phyloP scores from a whole-genome alignment of 2,797 vertebrate genomes.

The Vespertilio murinus region DNA sequence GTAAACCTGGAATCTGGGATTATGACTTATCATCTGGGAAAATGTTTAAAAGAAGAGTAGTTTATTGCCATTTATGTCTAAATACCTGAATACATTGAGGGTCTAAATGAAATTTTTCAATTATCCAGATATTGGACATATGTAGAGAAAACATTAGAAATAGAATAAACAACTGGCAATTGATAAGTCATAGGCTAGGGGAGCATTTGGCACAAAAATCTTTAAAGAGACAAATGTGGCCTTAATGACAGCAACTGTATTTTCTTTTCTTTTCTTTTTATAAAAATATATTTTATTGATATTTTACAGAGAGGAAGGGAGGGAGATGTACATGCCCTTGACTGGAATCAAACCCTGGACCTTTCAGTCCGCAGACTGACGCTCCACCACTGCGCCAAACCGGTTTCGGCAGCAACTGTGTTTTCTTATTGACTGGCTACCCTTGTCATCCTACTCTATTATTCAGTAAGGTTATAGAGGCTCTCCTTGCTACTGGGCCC shows the following conservation, averaged over 20 bases:
- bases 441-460: neutral
- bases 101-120: neutral
- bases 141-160: neutral
- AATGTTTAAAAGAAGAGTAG: neutral
- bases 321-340: too few relatives aligned
- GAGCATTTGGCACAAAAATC: neutral
- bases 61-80: constrained; percentile 45
- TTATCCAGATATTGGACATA: constrained; percentile 40
- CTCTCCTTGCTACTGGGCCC: neutral
- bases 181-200: neutral
- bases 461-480: neutral
- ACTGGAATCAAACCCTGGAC: too few relatives aligned
- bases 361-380: too few relatives aligned
- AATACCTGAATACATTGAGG: neutral
- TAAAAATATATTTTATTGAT: too few relatives aligned
- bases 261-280: too few relatives aligned
- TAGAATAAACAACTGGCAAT: neutral
- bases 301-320: too few relatives aligned
- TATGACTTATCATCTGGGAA: constrained; percentile 33
- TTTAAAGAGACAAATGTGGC: neutral
- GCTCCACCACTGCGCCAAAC: too few relatives aligned
- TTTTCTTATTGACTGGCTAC: neutral
- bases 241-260: neutral
- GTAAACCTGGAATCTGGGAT: constrained; percentile 32
- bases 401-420: too few relatives aligned